phyloP scores from a whole-genome alignment of 1,140 invertebrate genomes.

The Bombus confusus region DNA sequence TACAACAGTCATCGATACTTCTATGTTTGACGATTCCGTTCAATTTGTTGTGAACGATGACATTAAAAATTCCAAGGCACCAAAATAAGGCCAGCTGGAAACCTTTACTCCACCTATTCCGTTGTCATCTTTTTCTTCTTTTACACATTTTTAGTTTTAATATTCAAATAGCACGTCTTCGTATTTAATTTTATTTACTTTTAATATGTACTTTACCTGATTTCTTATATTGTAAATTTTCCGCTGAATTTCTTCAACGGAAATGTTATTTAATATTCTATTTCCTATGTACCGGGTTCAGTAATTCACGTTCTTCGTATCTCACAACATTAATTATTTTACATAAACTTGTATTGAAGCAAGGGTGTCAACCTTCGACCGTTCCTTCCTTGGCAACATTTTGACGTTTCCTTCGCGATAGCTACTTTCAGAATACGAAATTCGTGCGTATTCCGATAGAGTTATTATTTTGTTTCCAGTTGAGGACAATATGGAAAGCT shows the following conservation, averaged over 20 bases:
- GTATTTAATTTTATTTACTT: neutral
- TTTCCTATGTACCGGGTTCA: too few species aligned
- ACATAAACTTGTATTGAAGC: too few species aligned
- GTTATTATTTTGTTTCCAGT: neutral
- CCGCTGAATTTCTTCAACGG: neutral
- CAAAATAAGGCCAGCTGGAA: neutral
- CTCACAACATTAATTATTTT: too few species aligned
- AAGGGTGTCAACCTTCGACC: neutral
- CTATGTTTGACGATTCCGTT: neutral
- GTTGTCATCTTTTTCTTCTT: neutral
- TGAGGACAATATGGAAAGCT: too few species aligned
- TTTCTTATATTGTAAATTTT: neutral
- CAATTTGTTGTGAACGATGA: neutral
- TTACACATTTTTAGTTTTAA: neutral
- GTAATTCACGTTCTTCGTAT: too few species aligned
- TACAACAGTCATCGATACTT: neutral
- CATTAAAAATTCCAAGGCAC: neutral
- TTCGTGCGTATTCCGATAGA: neutral
- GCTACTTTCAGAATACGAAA: neutral
- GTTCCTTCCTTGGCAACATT: neutral
- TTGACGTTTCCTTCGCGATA: neutral
- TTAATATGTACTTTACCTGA: neutral
- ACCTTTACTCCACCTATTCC: neutral
- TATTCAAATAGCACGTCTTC: neutral
- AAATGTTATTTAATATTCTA: neutral